Base-by-base conservation (phyloP, 2,888 invertebrate species). In the Byasa hedistus region DNA sequence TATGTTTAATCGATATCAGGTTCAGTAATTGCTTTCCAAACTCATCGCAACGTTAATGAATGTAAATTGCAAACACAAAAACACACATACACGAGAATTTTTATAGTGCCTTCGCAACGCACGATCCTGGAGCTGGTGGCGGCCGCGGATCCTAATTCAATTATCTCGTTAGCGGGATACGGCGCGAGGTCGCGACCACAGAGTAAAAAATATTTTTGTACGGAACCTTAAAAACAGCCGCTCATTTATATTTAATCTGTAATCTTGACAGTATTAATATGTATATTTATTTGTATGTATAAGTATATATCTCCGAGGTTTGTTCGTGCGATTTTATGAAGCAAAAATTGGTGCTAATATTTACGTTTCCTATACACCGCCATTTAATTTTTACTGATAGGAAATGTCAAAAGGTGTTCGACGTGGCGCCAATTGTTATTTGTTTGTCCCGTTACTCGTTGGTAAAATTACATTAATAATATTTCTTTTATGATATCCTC, bases 261-360 rank as follows among this genome's bases (percentile, higher is more conserved):
- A 60, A 52, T 36, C 32, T 21, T 56, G 55, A 24, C 59, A 65
- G 59, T 65, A 55, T 59, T 54, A 52, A 61, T 61, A 61, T 61
- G 21, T 22, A 32, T 22, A 32, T 7, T 22, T 44, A 10, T 21
- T n/a, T 10, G 7, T 52, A 22, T 52, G 21, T 51, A 51, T 48
- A 51, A 21, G 0, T 51, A 7, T 51, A 52, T 52, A 8, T 52
- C 44, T 44, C 17, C 0, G 44, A 17, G 44, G 44, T 61, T 62
- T 21, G 2, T 32, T 56, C 56, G n/a, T 21, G n/a, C 52, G 52
- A 21, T 52, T 52, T 52, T 52, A 52, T 52, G 4, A 52, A 55
- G 55, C 23, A 55, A 56, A 56, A 27, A 48, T 62, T 56, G 64
- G 57, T 64, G 57, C 57, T 64, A 57, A 5, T 32, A 19, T 32